Conservation (phyloP, 2,888 invertebrate species). For the Heteromyza rotundicornis region DNA sequence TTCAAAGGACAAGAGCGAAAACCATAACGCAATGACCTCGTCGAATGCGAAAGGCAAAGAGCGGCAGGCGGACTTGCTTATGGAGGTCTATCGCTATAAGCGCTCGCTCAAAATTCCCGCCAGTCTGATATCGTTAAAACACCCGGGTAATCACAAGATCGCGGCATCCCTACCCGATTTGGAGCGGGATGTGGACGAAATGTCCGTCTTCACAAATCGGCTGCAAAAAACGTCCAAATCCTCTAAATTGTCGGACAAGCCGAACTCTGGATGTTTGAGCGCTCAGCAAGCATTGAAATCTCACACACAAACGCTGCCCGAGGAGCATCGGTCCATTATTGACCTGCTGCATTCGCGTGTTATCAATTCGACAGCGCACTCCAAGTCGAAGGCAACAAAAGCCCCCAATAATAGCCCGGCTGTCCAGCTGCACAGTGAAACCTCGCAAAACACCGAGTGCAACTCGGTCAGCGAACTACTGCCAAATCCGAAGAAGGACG, state of each 20-base stretch:
- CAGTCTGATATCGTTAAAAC: constrained; percentile 79
- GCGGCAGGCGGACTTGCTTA: constrained; percentile 40
- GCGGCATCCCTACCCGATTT: constrained; percentile 80
- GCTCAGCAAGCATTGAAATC: not conserved
- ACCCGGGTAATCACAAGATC: constrained; percentile 73
- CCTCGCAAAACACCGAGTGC: constrained; percentile 53
- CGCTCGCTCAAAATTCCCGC: constrained; percentile 82
- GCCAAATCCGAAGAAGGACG: constrained; percentile 28
- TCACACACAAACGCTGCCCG: constrained; percentile 20
- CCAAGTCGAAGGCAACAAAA: constrained; percentile 27
- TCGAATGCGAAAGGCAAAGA: constrained; percentile 52
- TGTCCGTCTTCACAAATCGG: constrained; percentile 32
- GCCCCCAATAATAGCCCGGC: constrained; percentile 17
- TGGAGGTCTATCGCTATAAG: constrained; percentile 82
- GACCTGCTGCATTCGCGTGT: constrained; percentile 60
- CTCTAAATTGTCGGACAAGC: constrained; percentile 43
- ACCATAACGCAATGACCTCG: constrained; percentile 53
- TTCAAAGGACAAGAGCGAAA: not conserved
- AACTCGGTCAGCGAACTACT: constrained; percentile 48
- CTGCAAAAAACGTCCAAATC: constrained; percentile 44
- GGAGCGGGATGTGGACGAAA: constrained; percentile 65
- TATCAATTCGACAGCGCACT: constrained; percentile 36
- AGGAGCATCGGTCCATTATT: constrained; percentile 56
- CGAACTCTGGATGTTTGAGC: not conserved
- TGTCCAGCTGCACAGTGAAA: constrained; percentile 36